These are phyloP conservation scores for Aphelenchoides fujianensis DNA, from an alignment of 1,140 invertebrate genomes.

Conservation along the genomic window DNA sequence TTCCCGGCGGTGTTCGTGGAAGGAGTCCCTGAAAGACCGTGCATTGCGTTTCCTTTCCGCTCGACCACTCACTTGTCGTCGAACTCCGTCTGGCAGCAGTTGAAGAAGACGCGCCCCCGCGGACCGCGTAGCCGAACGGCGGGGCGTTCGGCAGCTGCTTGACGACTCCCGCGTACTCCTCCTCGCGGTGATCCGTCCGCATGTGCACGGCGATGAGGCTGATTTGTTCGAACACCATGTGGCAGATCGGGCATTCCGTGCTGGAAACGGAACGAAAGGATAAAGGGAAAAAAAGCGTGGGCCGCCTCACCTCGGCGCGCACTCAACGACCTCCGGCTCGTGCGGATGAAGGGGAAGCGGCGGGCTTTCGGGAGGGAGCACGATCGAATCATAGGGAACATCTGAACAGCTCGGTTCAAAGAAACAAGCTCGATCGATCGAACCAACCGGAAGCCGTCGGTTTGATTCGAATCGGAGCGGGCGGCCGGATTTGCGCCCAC, in stretches of 20 bases:
- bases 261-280: too few relatives aligned
- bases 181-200: not conserved
- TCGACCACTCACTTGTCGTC: not conserved
- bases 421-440: too few relatives aligned
- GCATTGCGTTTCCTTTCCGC: not conserved
- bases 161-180: not conserved
- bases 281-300: too few relatives aligned
- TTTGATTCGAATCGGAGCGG: too few relatives aligned
- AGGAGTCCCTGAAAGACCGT: not conserved
- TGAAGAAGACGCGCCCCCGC: not conserved
- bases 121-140: not conserved
- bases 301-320: too few relatives aligned
- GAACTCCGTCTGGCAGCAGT: not conserved
- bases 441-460: too few relatives aligned
- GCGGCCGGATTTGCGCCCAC: not conserved
- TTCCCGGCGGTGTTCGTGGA: not conserved
- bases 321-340: too few relatives aligned
- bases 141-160: not conserved
- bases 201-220: not conserved
- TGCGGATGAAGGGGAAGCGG: too few relatives aligned
- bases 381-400: too few relatives aligned
- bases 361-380: too few relatives aligned
- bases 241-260: conserved; percentile 4
- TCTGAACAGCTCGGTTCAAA: too few relatives aligned
- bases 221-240: not conserved